A percentile compares a stretch with the other conserved stretches of the same genome.
phyloP scores from a whole-genome alignment of 2,888 invertebrate genomes.

The Lampropteryx suffumata region DNA sequence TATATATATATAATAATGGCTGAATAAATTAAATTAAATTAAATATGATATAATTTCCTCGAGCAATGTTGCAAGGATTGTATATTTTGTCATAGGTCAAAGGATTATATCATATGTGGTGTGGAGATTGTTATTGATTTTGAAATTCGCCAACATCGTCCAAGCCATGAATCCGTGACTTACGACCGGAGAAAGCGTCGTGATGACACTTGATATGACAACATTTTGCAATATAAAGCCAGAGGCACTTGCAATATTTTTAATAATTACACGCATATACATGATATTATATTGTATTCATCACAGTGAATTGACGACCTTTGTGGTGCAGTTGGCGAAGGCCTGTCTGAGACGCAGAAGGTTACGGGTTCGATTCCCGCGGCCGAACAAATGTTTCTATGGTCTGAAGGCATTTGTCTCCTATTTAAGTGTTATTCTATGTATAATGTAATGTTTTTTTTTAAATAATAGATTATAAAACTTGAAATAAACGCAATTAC shows the following conservation, averaged over 20 bases:
- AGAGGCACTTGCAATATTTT: constrained; percentile 34
- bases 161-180: constrained; percentile 50
- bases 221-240: constrained; percentile 49
- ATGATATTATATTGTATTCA: neutral
- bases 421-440: too few relatives aligned
- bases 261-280: constrained; percentile 35
- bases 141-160: constrained; percentile 46
- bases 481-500: too few relatives aligned
- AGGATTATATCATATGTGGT: constrained; percentile 47
- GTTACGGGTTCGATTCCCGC: too few relatives aligned
- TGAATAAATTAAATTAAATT: too few relatives aligned
- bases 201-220: constrained; percentile 31
- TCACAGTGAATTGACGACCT: too few relatives aligned
- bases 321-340: too few relatives aligned
- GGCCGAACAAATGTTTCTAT: too few relatives aligned
- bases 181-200: constrained; percentile 57
- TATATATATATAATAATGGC: neutral
- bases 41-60: too few relatives aligned
- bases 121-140: constrained; percentile 54
- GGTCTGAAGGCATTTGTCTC: too few relatives aligned
- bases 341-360: too few relatives aligned
- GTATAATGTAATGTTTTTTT: too few relatives aligned
- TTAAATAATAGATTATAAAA: too few relatives aligned
- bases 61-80: constrained; percentile 15
- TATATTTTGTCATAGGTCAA: constrained; percentile 31